Evolutionary conservation across 1,140 invertebrate genomes (phyloP), one percentile per base, ranked within the genome.

Genomic region (Callitettix versicolor): DNA sequence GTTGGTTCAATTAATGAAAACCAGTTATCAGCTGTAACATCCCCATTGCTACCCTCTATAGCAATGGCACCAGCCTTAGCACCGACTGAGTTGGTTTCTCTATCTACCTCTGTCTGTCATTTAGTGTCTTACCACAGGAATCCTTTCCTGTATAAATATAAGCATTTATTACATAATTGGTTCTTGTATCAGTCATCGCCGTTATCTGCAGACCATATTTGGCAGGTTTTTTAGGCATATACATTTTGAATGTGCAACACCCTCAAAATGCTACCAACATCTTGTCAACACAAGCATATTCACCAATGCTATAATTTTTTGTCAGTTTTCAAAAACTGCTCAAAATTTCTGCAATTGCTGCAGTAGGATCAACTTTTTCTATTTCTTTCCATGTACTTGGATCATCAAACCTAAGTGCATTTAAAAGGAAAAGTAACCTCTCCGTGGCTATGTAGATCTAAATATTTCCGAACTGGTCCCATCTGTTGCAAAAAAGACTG

Each of bases 181-280:
- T 42, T 21, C 36, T 48, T 20, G 54, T 30, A 40, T 55, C 54
- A 22, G 26, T 9, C 30, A 48, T 21, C 24, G 33, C 33, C 26
- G 49, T 54, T 17, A 62, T 43, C 53, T 62, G 58, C 22, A 62
- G 52, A 11, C 65, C 69, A 61, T 69, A 73, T 58, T 71, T 73
- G 44, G 62, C 64, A 1, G 73, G 72, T 65, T 76, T 74, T 11
- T 56, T 57, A 17, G 66, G 63, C 12, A 71, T 68, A 56, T 71
- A 71, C 21, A 68, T 63, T 26, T 65, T 50, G 56, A 72, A 72
- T 26, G 33, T 36, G 55, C 68, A 70, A 33, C 62, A 55, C 15
- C 69, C 69, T 48, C 64, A 50, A 58, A 72, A 72, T 9, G 55
- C 55, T 38, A 57, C 56, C 20, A 70, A 56, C 55, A 64, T 67